Conservation (phyloP, 2,888 invertebrate species). For the Sinopyrophorus schimmeli region DNA sequence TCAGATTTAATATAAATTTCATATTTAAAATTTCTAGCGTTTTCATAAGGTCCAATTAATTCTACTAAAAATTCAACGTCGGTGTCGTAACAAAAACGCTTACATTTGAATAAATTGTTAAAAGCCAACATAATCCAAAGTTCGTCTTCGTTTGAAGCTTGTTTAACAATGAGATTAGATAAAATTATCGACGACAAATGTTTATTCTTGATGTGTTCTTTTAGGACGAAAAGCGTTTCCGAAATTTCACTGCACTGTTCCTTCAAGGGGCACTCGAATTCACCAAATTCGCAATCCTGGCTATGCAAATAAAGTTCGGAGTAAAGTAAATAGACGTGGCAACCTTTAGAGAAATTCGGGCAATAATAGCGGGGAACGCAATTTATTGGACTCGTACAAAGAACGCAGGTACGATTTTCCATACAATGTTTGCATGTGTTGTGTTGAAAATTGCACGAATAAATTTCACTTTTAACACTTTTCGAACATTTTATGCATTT, state of each 20-base stretch:
- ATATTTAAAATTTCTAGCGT: conserved; percentile 38
- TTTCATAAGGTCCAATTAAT: conserved; percentile 41
- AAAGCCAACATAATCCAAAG: conserved; percentile 39
- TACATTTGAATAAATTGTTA: conserved; percentile 43
- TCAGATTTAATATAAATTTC: conserved; percentile 32
- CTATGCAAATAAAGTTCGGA: conserved; percentile 38
- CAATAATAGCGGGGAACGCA: conserved; percentile 38
- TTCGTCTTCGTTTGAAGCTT: conserved; percentile 38
- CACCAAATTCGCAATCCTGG: conserved; percentile 42
- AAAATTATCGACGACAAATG: conserved; percentile 36
- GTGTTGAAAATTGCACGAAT: conserved; percentile 41
- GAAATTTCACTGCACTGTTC: conserved; percentile 33
- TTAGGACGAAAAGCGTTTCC: conserved; percentile 32
- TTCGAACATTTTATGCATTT: conserved; percentile 36
- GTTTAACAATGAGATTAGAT: conserved; percentile 34
- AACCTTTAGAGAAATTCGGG: conserved; percentile 42
- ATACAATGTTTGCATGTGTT: conserved; percentile 40
- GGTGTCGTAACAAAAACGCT: conserved; percentile 42
- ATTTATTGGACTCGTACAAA: conserved; percentile 39
- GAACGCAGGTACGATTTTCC: conserved; percentile 37
- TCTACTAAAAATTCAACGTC: conserved; percentile 42
- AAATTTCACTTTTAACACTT: conserved; percentile 26
- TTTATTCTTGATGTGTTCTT: conserved; percentile 36
- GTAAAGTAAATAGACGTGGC: conserved; percentile 35
- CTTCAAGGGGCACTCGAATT: conserved; percentile 39